Percentiles rank a stretch among this genome's conserved stretches.
phyloP scores from a whole-genome alignment of 2,888 invertebrate species.

The Pristionchus fissidentatus region DNA sequence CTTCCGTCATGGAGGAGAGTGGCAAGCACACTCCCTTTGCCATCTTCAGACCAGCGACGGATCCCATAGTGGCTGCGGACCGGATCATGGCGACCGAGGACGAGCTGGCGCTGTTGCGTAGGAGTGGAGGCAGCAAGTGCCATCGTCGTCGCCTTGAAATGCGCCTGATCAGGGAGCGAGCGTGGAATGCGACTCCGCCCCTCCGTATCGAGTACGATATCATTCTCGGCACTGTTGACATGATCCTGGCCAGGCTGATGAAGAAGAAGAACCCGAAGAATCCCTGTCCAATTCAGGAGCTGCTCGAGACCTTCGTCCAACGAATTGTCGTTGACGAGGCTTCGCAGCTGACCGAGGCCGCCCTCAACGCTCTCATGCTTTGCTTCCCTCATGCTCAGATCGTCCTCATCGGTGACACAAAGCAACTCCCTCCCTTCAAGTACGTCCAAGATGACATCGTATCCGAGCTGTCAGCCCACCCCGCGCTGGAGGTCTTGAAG shows the following conservation, averaged over 20 bases:
- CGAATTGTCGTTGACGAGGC: constrained; percentile 14
- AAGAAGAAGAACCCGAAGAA: not conserved
- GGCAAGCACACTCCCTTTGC: not conserved
- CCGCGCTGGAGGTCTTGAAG: not conserved
- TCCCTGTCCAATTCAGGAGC: not conserved
- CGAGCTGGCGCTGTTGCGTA: not conserved
- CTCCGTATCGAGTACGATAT: not conserved
- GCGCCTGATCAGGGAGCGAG: not conserved
- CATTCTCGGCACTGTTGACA: not conserved
- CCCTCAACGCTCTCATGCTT: not conserved
- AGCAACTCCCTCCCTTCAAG: not conserved
- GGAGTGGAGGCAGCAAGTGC: too few relatives aligned
- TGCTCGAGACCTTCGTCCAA: not conserved
- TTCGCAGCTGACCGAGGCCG: not conserved
- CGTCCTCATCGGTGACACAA: not conserved
- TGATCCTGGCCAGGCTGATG: not conserved
- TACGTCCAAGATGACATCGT: not conserved
- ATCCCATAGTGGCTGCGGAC: too few relatives aligned
- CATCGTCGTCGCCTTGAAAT: too few relatives aligned
- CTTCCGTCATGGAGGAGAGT: not conserved
- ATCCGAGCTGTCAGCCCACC: not conserved
- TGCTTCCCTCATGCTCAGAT: not conserved
- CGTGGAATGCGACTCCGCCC: too few relatives aligned
- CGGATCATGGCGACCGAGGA: not conserved
- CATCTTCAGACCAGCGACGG: too few relatives aligned